phyloP scores from a whole-genome alignment of 2,113 vertebrate genomes.

The Motacilla alba region DNA sequence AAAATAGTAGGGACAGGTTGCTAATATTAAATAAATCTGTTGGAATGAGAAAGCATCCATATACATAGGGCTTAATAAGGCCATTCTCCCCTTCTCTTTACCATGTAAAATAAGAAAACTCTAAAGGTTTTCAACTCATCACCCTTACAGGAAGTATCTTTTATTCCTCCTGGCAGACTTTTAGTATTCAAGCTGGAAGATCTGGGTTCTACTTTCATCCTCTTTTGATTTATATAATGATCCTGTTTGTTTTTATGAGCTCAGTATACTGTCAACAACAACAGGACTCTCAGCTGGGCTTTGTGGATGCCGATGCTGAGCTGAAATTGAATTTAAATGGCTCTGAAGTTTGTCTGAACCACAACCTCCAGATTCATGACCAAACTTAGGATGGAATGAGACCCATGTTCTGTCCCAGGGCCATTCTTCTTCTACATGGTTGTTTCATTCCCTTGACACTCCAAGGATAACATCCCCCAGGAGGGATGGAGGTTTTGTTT shows the following conservation, averaged over 20 bases:
- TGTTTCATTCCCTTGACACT: not conserved
- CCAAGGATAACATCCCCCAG: not conserved
- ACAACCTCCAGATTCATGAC: constrained; percentile 29
- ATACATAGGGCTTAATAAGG: not conserved
- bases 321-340: not conserved
- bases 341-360: constrained; percentile 28
- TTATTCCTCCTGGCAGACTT: constrained; percentile 32
- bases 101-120: not conserved
- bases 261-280: constrained; percentile 55
- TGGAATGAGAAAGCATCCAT: not conserved
- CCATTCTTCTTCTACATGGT: not conserved
- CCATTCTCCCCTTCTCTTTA: not conserved
- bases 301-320: not conserved
- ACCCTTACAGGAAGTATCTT: constrained; percentile 14
- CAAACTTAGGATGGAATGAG: constrained; percentile 2
- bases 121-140: not conserved
- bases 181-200: constrained; percentile 27
- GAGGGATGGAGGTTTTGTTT: not conserved
- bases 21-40: not conserved
- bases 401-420: not conserved
- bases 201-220: constrained; percentile 46
- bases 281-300: not conserved
- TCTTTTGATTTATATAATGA: constrained; percentile 60
- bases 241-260: constrained; percentile 31
- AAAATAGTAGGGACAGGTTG: not conserved